Conservation (phyloP, 1,140 invertebrate genomes). For the Condylostylus longicornis region DNA sequence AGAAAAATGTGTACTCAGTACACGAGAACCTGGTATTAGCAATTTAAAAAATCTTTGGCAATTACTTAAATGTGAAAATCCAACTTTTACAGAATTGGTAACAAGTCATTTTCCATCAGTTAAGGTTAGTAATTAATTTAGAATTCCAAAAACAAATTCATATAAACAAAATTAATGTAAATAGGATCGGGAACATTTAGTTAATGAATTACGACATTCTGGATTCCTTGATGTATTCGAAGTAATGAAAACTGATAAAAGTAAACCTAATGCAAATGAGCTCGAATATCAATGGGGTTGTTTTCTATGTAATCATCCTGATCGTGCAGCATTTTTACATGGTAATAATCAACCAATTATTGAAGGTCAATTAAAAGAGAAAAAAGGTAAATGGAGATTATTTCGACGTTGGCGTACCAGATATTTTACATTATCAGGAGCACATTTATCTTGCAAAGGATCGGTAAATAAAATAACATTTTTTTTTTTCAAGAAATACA, state of each 20-base stretch:
- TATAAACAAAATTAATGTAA: conserved; percentile 4
- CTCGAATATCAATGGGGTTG: conserved; percentile 32
- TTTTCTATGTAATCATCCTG: conserved; percentile 67
- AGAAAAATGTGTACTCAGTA: conserved; percentile 63
- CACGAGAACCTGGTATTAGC: conserved; percentile 65
- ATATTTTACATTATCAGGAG: conserved; percentile 85
- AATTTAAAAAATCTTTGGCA: conserved; percentile 85
- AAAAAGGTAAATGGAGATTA: conserved; percentile 82
- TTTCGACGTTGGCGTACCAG: conserved; percentile 81
- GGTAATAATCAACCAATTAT: conserved; percentile 59
- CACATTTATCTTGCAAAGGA: conserved; percentile 75
- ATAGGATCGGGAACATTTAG: conserved; percentile 67
- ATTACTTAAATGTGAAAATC: conserved; percentile 77
- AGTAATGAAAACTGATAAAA: conserved; percentile 36
- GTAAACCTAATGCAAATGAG: conserved; percentile 32
- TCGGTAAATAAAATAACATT: conserved; percentile 44
- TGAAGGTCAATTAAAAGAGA: conserved; percentile 87
- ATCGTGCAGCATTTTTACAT: conserved; percentile 67
- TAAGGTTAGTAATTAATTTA: conserved; percentile 40
- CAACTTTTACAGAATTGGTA: conserved; percentile 76
- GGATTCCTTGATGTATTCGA: conserved; percentile 89
- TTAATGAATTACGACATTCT: conserved; percentile 70
- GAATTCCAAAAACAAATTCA: neutral
- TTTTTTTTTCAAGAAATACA: neutral
- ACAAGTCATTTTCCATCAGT: conserved; percentile 80